Evolutionary conservation across 2,797 vertebrate genomes (phyloP).

Genomic region (Sebastes reedi): DNA sequence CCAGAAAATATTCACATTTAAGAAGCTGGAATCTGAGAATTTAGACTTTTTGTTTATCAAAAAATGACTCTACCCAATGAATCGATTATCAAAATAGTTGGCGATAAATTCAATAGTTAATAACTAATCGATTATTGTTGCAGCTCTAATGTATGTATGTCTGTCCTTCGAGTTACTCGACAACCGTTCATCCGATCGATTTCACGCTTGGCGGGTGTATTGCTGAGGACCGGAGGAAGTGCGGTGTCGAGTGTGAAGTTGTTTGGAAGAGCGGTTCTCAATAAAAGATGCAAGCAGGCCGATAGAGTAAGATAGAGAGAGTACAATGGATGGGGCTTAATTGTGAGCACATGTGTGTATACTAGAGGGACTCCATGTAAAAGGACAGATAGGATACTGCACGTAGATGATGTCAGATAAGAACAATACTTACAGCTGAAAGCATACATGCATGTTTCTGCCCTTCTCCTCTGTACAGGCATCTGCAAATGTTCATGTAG

Average conservation of each 20-base stretch:
- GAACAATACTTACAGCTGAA: slow-evolving; percentile 10
- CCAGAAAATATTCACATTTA: too few relatives aligned
- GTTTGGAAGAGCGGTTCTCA: not conserved
- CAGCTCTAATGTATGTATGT: not conserved
- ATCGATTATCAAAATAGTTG: too few relatives aligned
- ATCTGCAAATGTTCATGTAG: slow-evolving; percentile 41
- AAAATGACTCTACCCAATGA: too few relatives aligned
- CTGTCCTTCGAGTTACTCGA: not conserved
- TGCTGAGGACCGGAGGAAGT: not conserved
- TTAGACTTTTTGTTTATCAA: too few relatives aligned
- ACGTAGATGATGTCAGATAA: slow-evolving; percentile 32
- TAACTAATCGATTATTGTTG: too few relatives aligned
- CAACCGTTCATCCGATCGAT: not conserved
- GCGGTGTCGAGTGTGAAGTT: not conserved
- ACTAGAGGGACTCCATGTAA: slow-evolving; percentile 14
- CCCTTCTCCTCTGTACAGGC: slow-evolving; percentile 11
- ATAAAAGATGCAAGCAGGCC: not conserved
- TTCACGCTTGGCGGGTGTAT: not conserved
- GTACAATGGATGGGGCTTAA: slow-evolving; percentile 20
- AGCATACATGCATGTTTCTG: slow-evolving; percentile 9
- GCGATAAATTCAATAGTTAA: too few relatives aligned
- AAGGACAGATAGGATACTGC: slow-evolving; percentile 4
- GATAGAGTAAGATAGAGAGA: not conserved
- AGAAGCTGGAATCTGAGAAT: too few relatives aligned
- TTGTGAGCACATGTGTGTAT: slow-evolving; percentile 3